Percentiles rank a stretch among this genome's conserved stretches.
Evolutionary conservation across 2,797 vertebrate genomes (phyloP).

Genomic region (Enteromius anoplus): DNA sequence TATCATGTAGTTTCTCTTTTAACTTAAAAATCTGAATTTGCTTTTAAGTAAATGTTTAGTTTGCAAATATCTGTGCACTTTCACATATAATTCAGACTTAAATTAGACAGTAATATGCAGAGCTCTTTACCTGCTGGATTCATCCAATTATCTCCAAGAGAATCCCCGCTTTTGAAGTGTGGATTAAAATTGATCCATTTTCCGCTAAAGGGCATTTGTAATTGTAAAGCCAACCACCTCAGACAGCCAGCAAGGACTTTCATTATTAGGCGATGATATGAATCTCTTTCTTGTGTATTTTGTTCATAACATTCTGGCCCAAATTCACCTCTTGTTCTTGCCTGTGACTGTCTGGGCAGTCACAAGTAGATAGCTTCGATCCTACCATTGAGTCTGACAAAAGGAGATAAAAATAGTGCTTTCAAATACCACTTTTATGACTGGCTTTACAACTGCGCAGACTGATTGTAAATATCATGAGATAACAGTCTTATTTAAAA

Average conservation of each 20-base stretch:
- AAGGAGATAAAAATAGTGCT: slow-evolving; percentile 34
- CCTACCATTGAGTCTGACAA: slow-evolving; percentile 25
- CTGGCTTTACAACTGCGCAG: background rate
- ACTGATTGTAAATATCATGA: slow-evolving; percentile 4
- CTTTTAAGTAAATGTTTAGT: background rate
- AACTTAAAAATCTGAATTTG: background rate
- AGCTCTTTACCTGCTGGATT: slow-evolving; percentile 15
- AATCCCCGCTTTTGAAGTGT: slow-evolving; percentile 44
- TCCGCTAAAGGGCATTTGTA: slow-evolving; percentile 41
- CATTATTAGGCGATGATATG: slow-evolving; percentile 44
- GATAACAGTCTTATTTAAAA: slow-evolving; percentile 18
- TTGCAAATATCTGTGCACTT: background rate
- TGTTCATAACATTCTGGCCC: slow-evolving; percentile 36
- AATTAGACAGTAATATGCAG: slow-evolving; percentile 12
- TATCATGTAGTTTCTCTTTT: background rate
- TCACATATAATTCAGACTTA: background rate
- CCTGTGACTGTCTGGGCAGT: slow-evolving; percentile 25
- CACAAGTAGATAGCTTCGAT: slow-evolving; percentile 34
- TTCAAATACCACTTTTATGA: slow-evolving; percentile 23
- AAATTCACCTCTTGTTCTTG: slow-evolving; percentile 19
- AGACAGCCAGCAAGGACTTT: slow-evolving; percentile 37
- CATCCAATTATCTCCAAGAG: slow-evolving; percentile 19
- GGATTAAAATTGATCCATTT: slow-evolving; percentile 36
- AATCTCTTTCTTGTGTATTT: slow-evolving; percentile 21
- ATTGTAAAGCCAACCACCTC: slow-evolving; percentile 39